A percentile compares a stretch with the other conserved stretches of the same genome.
These are phyloP conservation scores for Drosophila virilis DNA, from an alignment of 1,140 invertebrate genomes.

Conservation along the genomic window DNA sequence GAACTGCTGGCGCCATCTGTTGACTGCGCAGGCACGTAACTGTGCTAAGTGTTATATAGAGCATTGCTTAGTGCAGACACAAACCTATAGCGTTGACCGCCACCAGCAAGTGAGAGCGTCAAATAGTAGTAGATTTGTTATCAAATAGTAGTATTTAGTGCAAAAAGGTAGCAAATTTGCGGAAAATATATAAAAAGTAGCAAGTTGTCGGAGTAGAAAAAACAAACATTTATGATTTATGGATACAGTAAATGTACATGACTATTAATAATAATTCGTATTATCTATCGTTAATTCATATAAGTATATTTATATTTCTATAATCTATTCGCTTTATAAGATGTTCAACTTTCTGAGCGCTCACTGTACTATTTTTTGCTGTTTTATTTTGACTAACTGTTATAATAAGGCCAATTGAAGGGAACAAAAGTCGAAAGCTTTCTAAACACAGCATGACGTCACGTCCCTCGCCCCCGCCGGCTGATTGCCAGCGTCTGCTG, in stretches of 20 bases:
- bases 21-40: conserved; percentile 3
- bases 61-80: conserved; percentile 27
- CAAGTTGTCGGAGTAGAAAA: background rate
- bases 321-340: too few relatives aligned
- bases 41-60: conserved; percentile 42
- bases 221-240: background rate
- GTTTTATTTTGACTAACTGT: background rate
- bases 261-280: too few relatives aligned
- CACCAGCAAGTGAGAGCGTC: background rate
- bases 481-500: conserved; percentile 9
- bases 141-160: background rate
- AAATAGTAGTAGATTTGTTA: conserved; percentile 16
- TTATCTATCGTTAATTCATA: too few relatives aligned
- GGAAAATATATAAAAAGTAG: background rate
- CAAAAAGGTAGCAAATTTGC: too few relatives aligned
- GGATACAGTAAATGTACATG: too few relatives aligned
- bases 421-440: conserved; percentile 9
- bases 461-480: background rate
- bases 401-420: background rate
- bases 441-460: conserved; percentile 13
- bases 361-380: background rate
- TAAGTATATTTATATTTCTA: too few relatives aligned
- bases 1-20: conserved; percentile 58
- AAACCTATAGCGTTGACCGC: conserved; percentile 31
- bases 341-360: too few relatives aligned